Evolutionary conservation across 2,113 vertebrate genomes (phyloP), one percentile per base, ranked within the genome.

Genomic region (Corythoichthys intestinalis): DNA sequence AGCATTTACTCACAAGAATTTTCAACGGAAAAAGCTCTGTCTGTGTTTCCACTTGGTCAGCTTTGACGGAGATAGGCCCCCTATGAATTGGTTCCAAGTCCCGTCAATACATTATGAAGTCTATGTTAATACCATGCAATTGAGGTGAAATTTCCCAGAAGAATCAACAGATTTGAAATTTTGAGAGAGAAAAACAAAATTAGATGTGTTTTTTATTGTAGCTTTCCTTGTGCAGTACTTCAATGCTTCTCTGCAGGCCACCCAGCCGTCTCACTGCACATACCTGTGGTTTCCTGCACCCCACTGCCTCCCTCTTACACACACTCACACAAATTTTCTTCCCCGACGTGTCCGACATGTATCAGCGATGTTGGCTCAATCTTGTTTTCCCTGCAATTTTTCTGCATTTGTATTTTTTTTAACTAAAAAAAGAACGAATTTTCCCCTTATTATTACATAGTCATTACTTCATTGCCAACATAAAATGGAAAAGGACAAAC

Each of bases 281-380:
- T 92, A 92, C 90, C 90, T 91, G 92, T 88, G 92, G 91, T 92
- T 93, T 92, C 80, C 87, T 90, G 86, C 75, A 52, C 66, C 77
- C 83, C 37, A 48, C 61, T 56, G 53, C 69, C 41, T 62, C 63
- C 73, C 74, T 76, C 67, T 74, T 8, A 54, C 54, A 75, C 79
- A 80, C 79, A 74, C 79, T 1, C 13, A 17, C 2, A 37, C 56
- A 37, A 28, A 37, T 11, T 70, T 73, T 71, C 15, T 67, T 75
- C 53, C 66, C 69, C 35, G 50, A 53, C 65, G 34, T 66, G 52
- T 74, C 70, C 47, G 54, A 39, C 46, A 50, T 67, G 56, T 37
- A 58, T 58, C 11, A 37, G 56, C 56, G 37, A 58, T 12, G 12
- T 58, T 37, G 67, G 75, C 49, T 66, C 17, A 69, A 53, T 63